Conservation (phyloP, 2,888 invertebrate genomes). For the Trissonchulus latispiculum region DNA sequence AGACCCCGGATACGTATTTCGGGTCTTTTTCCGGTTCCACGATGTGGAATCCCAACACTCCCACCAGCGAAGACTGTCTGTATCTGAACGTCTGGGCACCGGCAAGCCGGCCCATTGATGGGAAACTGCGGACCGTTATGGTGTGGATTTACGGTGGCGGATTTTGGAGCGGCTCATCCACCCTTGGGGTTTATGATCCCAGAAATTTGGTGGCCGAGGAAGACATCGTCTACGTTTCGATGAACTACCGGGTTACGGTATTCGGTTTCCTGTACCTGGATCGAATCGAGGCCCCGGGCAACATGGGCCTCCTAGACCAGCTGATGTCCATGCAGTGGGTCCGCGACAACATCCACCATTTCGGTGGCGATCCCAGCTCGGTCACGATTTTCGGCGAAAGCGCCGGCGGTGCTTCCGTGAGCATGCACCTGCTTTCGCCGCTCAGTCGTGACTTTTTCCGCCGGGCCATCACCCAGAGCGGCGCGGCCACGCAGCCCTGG, state of each 20-base stretch:
- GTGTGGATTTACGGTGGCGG: constrained; percentile 67
- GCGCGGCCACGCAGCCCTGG: constrained; percentile 84
- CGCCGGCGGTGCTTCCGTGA: constrained; percentile 87
- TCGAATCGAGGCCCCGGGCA: constrained; percentile 54
- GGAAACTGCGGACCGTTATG: constrained; percentile 58
- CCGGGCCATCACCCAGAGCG: constrained; percentile 75
- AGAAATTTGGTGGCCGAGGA: constrained; percentile 58
- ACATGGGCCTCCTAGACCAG: constrained; percentile 90
- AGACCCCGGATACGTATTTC: constrained; percentile 77
- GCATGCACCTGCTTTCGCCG: constrained; percentile 51
- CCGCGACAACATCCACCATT: constrained; percentile 61
- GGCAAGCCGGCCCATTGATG: constrained; percentile 30
- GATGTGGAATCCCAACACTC: constrained; percentile 97
- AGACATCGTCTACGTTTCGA: constrained; percentile 76
- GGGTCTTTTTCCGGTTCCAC: constrained; percentile 64
- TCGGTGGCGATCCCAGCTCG: constrained; percentile 29
- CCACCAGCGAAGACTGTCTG: constrained; percentile 85
- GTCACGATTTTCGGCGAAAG: constrained; percentile 76
- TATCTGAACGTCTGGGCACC: constrained; percentile 93
- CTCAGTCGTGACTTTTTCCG: constrained; percentile 39
- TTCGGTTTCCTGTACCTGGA: constrained; percentile 56
- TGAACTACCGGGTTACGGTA: constrained; percentile 86
- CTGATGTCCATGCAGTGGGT: constrained; percentile 64
- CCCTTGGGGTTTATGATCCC: constrained; percentile 82
- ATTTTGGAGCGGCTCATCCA: constrained; percentile 66